These are phyloP conservation scores for Dicerorhinus sumatrensis DNA, from an alignment of 2,113 vertebrate genomes.

Conservation along the genomic window DNA sequence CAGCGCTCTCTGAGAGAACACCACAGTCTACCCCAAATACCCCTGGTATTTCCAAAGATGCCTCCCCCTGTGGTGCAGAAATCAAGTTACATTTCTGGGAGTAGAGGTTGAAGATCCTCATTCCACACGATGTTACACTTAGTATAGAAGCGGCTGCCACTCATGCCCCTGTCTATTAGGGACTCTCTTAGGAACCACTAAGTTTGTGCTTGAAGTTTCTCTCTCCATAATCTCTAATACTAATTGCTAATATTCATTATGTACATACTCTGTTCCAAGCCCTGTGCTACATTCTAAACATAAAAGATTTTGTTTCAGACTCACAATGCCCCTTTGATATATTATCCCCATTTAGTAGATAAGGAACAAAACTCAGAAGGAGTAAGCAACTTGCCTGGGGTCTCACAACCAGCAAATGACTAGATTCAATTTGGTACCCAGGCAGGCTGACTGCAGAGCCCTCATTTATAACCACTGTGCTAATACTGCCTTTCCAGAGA, in stretches of 20 bases:
- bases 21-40: background rate
- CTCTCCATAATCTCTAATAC: background rate
- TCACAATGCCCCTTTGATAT: background rate
- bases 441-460: background rate
- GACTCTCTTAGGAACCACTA: background rate
- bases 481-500: background rate
- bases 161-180: background rate
- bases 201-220: background rate
- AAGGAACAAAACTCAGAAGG: background rate
- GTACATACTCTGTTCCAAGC: background rate
- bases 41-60: background rate
- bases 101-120: background rate
- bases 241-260: background rate
- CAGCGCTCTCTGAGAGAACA: background rate
- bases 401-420: background rate
- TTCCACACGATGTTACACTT: fast-evolving
- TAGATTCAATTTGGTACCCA: background rate
- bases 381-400: background rate
- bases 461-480: background rate
- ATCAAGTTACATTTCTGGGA: background rate
- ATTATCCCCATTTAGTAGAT: background rate
- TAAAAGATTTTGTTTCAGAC: background rate
- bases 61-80: background rate
- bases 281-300: background rate
- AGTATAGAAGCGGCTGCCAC: too few species aligned